These are phyloP conservation scores for Anguilla obscura DNA, from an alignment of 2,797 vertebrate species.

Conservation along the genomic window DNA sequence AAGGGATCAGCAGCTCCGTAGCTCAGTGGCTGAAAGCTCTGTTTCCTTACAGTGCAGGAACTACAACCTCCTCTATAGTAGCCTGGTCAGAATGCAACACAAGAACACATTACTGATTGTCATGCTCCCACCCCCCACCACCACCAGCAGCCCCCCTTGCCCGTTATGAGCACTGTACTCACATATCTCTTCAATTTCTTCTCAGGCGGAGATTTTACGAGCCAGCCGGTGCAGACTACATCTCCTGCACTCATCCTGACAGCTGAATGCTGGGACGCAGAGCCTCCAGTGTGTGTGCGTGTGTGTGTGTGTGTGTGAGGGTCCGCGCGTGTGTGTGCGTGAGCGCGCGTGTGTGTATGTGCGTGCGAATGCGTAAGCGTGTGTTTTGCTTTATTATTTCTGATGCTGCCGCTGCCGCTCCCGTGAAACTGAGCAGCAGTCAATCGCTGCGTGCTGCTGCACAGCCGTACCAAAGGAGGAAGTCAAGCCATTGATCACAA, in stretches of 20 bases:
- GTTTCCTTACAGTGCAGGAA: conserved; percentile 13
- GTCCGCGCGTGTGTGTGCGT: not conserved
- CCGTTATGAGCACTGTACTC: conserved; percentile 69
- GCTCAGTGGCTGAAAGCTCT: conserved; percentile 9
- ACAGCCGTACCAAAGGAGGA: conserved; percentile 80
- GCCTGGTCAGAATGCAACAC: conserved; percentile 46
- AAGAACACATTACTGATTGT: conserved; percentile 51
- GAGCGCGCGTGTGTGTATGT: conserved; percentile 46
- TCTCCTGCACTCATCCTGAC: conserved; percentile 89
- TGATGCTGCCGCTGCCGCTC: conserved; percentile 40
- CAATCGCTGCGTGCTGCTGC: conserved; percentile 70
- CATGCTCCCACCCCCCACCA: conserved; percentile 14
- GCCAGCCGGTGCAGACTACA: conserved; percentile 93
- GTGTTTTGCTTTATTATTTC: not conserved
- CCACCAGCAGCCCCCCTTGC: not conserved
- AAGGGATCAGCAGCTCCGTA: conserved; percentile 18
- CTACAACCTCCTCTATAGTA: conserved; percentile 38
- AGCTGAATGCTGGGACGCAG: conserved; percentile 23
- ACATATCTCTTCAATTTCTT: conserved; percentile 98
- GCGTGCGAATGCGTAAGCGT: not conserved
- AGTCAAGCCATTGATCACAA: conserved; percentile 84
- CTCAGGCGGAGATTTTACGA: conserved; percentile 97
- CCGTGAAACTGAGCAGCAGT: conserved; percentile 64
- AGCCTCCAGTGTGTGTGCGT: conserved; percentile 40
- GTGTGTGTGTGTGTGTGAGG: conserved; percentile 36